A percentile compares a stretch with the other conserved stretches of the same genome.
phyloP scores from a whole-genome alignment of 2,888 invertebrate species.

The Mythimna lalbum region DNA sequence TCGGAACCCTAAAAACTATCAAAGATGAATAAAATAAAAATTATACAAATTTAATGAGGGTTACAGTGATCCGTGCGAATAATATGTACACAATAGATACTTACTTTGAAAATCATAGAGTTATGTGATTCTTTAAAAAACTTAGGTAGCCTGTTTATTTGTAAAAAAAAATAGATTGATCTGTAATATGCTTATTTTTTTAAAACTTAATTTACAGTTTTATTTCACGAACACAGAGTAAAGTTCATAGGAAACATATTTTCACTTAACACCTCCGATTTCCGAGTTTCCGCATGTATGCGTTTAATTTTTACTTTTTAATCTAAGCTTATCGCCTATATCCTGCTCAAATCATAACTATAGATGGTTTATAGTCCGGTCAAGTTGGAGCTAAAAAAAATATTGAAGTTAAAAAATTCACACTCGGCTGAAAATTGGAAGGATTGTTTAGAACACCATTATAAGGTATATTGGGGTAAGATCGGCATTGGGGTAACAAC shows the following conservation, averaged over 20 bases:
- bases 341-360: too few relatives aligned
- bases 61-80: neutral
- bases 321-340: neutral
- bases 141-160: neutral
- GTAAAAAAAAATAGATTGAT: neutral
- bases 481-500: too few relatives aligned
- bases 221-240: neutral
- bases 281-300: neutral
- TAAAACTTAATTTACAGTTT: neutral
- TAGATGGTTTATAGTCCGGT: neutral
- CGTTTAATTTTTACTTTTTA: neutral
- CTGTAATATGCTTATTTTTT: neutral
- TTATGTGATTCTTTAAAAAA: neutral
- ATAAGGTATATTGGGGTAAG: too few relatives aligned
- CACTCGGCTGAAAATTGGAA: too few relatives aligned
- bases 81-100: neutral
- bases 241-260: neutral
- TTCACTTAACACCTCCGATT: neutral
- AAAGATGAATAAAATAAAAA: too few relatives aligned
- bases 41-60: neutral
- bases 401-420: too few relatives aligned
- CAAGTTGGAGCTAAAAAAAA: too few relatives aligned
- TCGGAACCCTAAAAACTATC: too few relatives aligned
- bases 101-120: slow-evolving; percentile 2
- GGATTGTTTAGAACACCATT: too few relatives aligned